Base-by-base conservation (phyloP, 2,888 invertebrate species). In the Osedax fenrisi region DNA sequence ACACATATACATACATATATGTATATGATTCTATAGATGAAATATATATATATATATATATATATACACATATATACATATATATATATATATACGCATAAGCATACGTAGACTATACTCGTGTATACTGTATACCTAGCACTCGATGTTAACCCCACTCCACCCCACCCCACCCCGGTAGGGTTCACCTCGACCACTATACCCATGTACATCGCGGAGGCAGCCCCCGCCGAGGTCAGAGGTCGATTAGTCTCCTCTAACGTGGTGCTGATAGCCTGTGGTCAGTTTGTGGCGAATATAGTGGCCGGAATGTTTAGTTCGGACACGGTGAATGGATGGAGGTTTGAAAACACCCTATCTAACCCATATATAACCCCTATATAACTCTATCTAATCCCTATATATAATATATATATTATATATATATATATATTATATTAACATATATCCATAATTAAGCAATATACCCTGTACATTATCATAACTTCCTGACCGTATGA, bases 121-220 rank as follows among this genome's bases (percentile, higher is more conserved):
- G 17, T 41, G 17, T 41, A 41, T 41, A 41, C n/a, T n/a, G n/a
- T n/a, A n/a, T n/a, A n/a, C n/a, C n/a, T n/a, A n/a, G n/a, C n/a
- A n/a, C n/a, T n/a, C n/a, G n/a, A n/a, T n/a, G n/a, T n/a, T n/a
- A n/a, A n/a, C n/a, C n/a, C n/a, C n/a, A n/a, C n/a, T n/a, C n/a
- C n/a, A n/a, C n/a, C n/a, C n/a, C n/a, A n/a, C n/a, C n/a, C n/a
- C n/a, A n/a, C n/a, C n/a, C n/a, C n/a, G n/a, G n/a, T n/a, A 77
- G 87, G 87, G 41, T 78, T 87, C 27, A 84, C 86, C 13, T 86
- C 86, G 3, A 87, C 87, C 86, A 86, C 86, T 59, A 86, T 87
- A 2, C 88, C 88, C 1, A 84, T 88, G 81, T 88, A 87, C 80
- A 86, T 88, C 66, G 86, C 87, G 23, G 88, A 88, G 81, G 83